Percentiles rank a stretch among this genome's conserved stretches.
phyloP scores from a whole-genome alignment of 2,113 vertebrate species.

The Pluvialis apricaria region DNA sequence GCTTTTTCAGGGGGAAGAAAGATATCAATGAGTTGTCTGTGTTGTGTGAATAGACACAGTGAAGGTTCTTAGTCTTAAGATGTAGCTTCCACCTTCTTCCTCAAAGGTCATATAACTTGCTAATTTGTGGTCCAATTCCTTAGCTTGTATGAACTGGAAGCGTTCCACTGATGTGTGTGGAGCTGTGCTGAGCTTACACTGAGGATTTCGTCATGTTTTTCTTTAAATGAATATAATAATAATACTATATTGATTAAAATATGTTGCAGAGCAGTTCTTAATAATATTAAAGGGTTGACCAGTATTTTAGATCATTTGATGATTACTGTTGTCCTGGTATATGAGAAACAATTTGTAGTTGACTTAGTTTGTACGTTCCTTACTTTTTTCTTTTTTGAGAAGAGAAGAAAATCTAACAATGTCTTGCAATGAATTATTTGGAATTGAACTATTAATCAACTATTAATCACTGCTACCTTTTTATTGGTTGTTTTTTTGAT shows the following conservation, averaged over 20 bases:
- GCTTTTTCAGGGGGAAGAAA: background rate
- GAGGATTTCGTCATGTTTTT: background rate
- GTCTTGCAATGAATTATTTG: background rate
- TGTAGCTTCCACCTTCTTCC: background rate
- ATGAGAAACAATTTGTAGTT: background rate
- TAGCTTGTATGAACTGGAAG: background rate
- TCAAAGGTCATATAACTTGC: background rate
- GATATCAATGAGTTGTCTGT: constrained; percentile 27
- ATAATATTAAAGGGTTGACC: background rate
- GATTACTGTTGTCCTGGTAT: background rate
- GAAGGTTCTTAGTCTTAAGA: background rate
- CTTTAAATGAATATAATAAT: background rate
- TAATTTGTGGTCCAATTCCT: background rate
- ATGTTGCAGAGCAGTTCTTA: background rate
- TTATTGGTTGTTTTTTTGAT: background rate
- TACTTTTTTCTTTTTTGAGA: background rate
- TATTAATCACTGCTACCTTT: background rate
- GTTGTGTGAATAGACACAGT: background rate
- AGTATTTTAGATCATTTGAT: background rate
- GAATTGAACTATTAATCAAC: background rate
- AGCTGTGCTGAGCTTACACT: background rate
- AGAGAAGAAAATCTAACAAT: background rate
- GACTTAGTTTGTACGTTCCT: background rate
- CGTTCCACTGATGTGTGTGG: background rate
- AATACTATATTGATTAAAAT: background rate